A percentile compares a stretch with the other conserved stretches of the same genome.
Conservation (phyloP, 2,888 invertebrate species). For the Dryobotodes eremita region DNA sequence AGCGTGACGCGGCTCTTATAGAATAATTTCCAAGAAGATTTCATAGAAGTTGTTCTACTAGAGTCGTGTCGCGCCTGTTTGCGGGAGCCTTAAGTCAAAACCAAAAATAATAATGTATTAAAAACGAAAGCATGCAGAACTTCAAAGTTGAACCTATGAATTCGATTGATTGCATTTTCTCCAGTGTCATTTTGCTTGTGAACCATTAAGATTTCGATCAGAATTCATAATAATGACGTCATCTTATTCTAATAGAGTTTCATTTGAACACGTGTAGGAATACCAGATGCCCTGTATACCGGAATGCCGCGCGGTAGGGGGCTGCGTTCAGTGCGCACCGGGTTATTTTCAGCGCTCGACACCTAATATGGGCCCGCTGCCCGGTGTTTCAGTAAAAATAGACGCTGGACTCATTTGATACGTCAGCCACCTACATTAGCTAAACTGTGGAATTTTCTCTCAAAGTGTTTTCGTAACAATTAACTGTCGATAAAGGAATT, state of each 20-base stretch:
- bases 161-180: background rate
- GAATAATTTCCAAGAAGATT: no score
- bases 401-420: constrained; percentile 77
- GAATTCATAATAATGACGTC: constrained; percentile 10
- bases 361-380: constrained; percentile 90
- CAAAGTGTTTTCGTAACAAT: constrained; percentile 22
- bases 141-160: background rate
- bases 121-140: constrained; percentile 12
- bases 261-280: constrained; percentile 40
- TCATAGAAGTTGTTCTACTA: no score
- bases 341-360: constrained; percentile 86
- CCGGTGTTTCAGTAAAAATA: constrained; percentile 87
- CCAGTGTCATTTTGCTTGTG: background rate
- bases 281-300: constrained; percentile 56
- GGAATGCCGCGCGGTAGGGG: constrained; percentile 77
- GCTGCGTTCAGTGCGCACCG: constrained; percentile 72
- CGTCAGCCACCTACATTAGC: constrained; percentile 66
- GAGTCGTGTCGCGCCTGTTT: no score
- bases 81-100: background rate
- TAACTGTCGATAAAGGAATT: background rate
- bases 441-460: constrained; percentile 63
- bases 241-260: constrained; percentile 18
- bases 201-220: background rate
- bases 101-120: background rate
- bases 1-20: no score